Base-by-base conservation (phyloP, 2,888 invertebrate species). In the Drosophila planitibia region DNA sequence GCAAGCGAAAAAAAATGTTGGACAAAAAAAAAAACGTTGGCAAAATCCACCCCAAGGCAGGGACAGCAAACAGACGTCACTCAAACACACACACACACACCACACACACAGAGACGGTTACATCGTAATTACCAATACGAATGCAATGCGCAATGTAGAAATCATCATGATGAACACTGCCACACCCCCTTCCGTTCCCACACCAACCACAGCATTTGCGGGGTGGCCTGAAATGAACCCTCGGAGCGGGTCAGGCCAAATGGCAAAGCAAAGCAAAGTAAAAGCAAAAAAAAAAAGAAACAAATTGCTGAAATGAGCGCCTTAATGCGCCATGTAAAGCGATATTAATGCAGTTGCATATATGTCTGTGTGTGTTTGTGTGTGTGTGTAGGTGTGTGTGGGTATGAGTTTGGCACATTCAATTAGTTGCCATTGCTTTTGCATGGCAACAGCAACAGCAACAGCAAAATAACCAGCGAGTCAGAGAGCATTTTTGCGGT, bases 361-460 rank as follows among this genome's bases (percentile, higher is more conserved):
- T 66, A 53, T 63, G 54, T 57, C 47, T 41, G 28, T 33, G 1
- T n/a, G 30, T 28, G 3, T 16, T 32, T n/a, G 30, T 19, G 9
- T 3, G 54, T 59, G 37, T 28, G 4, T 28, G 28, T 30, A 30
- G 30, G 35, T 35, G 60, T 60, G 55, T 7, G 62, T 60, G 63
- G 49, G 67, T 44, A 47, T 14, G 55, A 58, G 79, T 78, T 81
- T 76, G 70, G 86, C 82, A 83, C 87, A 90, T 87, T 87, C 90
- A 87, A 87, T 90, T 87, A 87, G 90, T 89, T 90, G 83, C 68
- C 79, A 85, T 85, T 88, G 82, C 82, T 79, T 71, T 74, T 53
- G 83, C 83, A 30, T 76, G 66, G 83, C 76, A 79, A 82, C 82
- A 78, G 71, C 60, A 68, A 37, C 54, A n/a, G 79, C 76, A 79